Evolutionary conservation across 2,113 vertebrate genomes (phyloP).

Genomic region (Myocastor coypus): DNA sequence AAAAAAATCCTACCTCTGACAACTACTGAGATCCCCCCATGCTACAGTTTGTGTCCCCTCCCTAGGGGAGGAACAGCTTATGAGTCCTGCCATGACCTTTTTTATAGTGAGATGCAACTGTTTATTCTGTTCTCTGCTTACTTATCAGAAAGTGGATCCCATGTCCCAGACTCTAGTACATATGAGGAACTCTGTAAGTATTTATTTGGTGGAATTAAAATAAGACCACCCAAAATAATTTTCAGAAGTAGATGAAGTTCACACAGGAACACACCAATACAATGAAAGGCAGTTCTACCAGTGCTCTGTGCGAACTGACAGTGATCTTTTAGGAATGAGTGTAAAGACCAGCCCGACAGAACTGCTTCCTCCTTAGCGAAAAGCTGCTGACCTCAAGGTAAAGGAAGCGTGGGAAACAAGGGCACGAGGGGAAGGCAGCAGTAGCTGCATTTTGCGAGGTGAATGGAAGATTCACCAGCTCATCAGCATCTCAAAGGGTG

Average conservation of each 20-base stretch:
- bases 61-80: background rate
- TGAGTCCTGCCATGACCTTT: background rate
- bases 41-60: background rate
- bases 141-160: background rate
- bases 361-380: background rate
- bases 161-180: background rate
- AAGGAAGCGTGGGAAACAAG: background rate
- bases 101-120: too few relatives aligned
- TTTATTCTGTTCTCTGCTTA: background rate
- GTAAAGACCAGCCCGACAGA: background rate
- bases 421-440: background rate
- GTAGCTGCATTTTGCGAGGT: too few relatives aligned
- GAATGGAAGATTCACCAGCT: background rate
- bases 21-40: background rate
- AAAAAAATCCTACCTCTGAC: background rate
- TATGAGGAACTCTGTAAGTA: background rate
- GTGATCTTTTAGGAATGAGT: background rate
- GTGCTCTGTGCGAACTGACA: background rate
- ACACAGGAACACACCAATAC: conserved; percentile 15
- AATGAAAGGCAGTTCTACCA: background rate
- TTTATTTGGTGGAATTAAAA: conserved; percentile 30
- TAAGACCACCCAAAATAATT: background rate
- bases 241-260: background rate
- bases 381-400: background rate
- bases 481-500: background rate